Evolutionary conservation across 2,888 invertebrate species (phyloP).

Genomic region (Ormyrus thymus): DNA sequence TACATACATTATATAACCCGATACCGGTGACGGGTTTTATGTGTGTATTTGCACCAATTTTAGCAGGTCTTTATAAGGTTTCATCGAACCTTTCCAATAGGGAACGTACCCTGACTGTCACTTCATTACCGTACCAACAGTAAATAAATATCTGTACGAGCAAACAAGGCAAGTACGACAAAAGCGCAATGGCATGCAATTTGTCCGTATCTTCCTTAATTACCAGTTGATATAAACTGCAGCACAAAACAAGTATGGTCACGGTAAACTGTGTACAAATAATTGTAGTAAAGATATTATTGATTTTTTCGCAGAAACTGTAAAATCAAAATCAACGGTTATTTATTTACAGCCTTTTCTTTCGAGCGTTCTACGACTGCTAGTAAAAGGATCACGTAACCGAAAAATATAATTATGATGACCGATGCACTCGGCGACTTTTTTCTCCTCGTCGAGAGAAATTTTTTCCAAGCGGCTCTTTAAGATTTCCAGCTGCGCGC

Average conservation of each 20-base stretch:
- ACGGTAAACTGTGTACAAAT: slow-evolving; percentile 14
- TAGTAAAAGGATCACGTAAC: neutral
- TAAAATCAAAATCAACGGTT: neutral
- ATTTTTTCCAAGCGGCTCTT: slow-evolving; percentile 1
- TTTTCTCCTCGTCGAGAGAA: neutral
- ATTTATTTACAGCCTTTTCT: neutral
- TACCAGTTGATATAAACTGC: slow-evolving; percentile 10
- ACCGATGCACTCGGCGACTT: neutral
- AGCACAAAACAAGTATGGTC: slow-evolving; percentile 9
- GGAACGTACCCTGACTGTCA: slow-evolving; percentile 4
- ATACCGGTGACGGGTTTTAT: no score
- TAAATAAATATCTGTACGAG: slow-evolving; percentile 25
- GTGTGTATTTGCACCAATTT: no score
- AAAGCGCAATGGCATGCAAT: neutral
- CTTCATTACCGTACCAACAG: slow-evolving; percentile 22
- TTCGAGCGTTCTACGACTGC: neutral
- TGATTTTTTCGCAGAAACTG: slow-evolving; percentile 4
- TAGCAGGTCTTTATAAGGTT: no score
- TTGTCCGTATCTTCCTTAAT: neutral
- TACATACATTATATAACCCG: no score
- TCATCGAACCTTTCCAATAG: no score
- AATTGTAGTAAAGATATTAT: neutral
- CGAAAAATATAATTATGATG: slow-evolving; percentile 7
- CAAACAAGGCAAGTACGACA: slow-evolving; percentile 19
- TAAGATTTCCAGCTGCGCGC: slow-evolving; percentile 20